A percentile compares a stretch with the other conserved stretches of the same genome.
These are phyloP conservation scores for Galerucella nymphaeae DNA, from an alignment of 2,888 invertebrate genomes.

Conservation along the genomic window DNA sequence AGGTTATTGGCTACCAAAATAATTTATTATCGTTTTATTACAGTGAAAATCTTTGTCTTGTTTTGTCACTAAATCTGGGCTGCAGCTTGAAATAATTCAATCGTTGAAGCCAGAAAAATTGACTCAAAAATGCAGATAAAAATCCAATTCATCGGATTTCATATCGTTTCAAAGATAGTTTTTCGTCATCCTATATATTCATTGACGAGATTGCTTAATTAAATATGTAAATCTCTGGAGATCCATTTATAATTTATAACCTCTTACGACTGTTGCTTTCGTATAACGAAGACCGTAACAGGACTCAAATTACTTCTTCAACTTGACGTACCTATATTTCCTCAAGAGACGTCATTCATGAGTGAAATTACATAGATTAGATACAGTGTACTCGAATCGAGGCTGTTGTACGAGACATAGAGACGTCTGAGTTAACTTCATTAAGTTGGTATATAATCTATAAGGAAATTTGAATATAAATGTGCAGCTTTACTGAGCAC, in stretches of 20 bases:
- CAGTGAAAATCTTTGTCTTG: too few species aligned
- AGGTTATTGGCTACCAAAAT: too few species aligned
- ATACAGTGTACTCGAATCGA: slow-evolving; percentile 9
- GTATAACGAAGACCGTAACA: neutral
- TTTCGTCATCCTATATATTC: too few species aligned
- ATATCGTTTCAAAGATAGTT: too few species aligned
- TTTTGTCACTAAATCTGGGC: too few species aligned
- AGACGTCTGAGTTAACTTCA: slow-evolving; percentile 13
- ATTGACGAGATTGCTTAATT: too few species aligned
- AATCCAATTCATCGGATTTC: too few species aligned
- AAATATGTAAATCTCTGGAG: neutral
- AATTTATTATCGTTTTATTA: too few species aligned
- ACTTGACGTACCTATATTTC: neutral
- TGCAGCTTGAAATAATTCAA: too few species aligned
- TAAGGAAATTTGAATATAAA: slow-evolving; percentile 13
- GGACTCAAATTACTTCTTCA: slow-evolving; percentile 8
- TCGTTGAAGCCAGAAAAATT: too few species aligned
- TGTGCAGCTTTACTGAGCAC: neutral
- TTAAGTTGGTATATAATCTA: neutral
- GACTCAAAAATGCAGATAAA: too few species aligned
- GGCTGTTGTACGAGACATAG: neutral
- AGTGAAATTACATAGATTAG: slow-evolving; percentile 14
- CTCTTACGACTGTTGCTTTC: neutral
- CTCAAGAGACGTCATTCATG: slow-evolving; percentile 10
- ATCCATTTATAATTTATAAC: neutral